phyloP scores from a whole-genome alignment of 1,140 invertebrate species.

The Drosophila prosaltans region DNA sequence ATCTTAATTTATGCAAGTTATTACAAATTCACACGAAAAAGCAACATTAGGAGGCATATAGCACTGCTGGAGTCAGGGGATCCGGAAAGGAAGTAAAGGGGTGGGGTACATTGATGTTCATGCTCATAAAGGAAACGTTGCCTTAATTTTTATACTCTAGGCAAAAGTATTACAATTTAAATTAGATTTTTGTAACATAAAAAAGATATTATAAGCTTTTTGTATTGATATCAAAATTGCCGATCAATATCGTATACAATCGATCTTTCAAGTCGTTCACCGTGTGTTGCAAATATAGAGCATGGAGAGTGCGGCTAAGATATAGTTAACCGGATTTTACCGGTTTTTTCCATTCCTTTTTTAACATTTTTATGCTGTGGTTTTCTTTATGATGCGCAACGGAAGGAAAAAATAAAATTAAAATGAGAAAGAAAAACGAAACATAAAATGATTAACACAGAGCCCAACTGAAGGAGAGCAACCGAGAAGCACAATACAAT shows the following conservation, averaged over 20 bases:
- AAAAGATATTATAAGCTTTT: neutral
- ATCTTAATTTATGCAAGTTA: slow-evolving; percentile 80
- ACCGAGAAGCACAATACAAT: neutral
- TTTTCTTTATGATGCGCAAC: slow-evolving; percentile 46
- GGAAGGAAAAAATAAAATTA: slow-evolving; percentile 56
- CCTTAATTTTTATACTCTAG: slow-evolving; percentile 48
- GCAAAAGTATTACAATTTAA: neutral
- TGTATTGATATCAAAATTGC: neutral
- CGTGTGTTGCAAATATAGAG: neutral
- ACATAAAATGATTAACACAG: slow-evolving; percentile 64
- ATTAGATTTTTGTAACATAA: neutral
- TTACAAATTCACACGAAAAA: slow-evolving; percentile 81
- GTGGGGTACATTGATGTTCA: neutral
- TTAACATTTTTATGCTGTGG: slow-evolving; percentile 20
- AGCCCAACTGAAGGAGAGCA: slow-evolving; percentile 10
- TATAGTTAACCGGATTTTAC: neutral
- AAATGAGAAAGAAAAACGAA: slow-evolving; percentile 51
- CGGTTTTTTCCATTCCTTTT: slow-evolving; percentile 47
- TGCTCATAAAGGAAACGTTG: slow-evolving; percentile 65
- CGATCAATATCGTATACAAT: neutral
- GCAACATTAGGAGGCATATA: slow-evolving; percentile 57
- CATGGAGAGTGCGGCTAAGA: neutral
- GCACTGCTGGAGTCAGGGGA: neutral
- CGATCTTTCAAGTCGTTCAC: too few species aligned
- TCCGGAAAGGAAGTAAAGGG: too few species aligned